Evolutionary conservation across 1,140 invertebrate genomes (phyloP).

Genomic region (Megalonaias nervosa): DNA sequence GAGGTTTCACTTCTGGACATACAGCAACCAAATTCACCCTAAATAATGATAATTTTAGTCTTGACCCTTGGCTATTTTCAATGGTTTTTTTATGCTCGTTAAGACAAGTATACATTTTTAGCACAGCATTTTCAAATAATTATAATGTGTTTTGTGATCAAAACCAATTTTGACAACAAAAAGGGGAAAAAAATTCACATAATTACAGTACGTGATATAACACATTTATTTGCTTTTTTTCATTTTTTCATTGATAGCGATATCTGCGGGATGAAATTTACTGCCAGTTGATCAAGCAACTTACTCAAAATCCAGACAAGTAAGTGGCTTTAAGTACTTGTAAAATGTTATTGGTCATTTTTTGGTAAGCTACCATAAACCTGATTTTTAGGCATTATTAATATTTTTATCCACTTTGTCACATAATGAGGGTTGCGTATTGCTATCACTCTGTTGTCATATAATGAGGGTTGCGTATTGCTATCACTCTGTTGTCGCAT

Average conservation of each 20-base stretch:
- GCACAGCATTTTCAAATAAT: not conserved
- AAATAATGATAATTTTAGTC: no score
- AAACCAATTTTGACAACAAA: not conserved
- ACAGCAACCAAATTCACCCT: no score
- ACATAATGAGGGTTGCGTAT: not conserved
- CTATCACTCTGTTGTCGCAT: not conserved
- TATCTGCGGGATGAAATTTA: slow-evolving; percentile 55
- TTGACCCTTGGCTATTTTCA: no score
- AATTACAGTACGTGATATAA: no score
- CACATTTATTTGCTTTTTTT: no score
- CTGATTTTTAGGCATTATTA: not conserved
- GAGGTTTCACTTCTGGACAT: no score
- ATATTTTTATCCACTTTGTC: not conserved
- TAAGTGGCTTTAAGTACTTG: slow-evolving; percentile 27
- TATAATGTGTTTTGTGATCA: not conserved
- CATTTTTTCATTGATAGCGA: slow-evolving; percentile 37
- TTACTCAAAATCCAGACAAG: slow-evolving; percentile 55
- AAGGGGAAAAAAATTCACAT: no score
- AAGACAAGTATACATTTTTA: no score
- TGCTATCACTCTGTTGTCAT: not conserved
- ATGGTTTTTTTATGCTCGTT: no score
- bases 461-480: not conserved
- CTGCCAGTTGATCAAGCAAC: slow-evolving; percentile 60
- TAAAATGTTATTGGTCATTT: not conserved
- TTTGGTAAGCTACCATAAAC: not conserved